Conservation (phyloP, 2,113 vertebrate species). For the Peromyscus leucopus region DNA sequence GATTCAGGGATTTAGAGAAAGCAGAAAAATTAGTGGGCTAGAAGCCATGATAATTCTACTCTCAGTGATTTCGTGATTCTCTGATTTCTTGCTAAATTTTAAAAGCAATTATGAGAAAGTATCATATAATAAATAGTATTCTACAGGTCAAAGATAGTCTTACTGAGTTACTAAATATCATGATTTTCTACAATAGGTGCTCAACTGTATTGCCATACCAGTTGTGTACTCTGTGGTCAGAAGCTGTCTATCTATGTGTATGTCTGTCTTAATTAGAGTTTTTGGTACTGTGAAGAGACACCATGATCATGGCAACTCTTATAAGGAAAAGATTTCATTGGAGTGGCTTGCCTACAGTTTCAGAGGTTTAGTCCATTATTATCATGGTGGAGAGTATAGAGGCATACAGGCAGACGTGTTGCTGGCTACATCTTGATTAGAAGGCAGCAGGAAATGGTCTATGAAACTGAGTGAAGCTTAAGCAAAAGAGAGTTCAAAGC, state of each 20-base stretch:
- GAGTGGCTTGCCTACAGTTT: too few relatives aligned
- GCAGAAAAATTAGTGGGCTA: neutral
- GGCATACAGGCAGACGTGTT: too few relatives aligned
- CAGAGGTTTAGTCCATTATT: too few relatives aligned
- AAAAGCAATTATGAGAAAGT: neutral
- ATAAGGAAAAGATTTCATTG: too few relatives aligned
- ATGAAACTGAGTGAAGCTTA: too few relatives aligned
- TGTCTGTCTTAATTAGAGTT: too few relatives aligned
- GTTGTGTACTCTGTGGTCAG: neutral
- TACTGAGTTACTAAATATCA: neutral
- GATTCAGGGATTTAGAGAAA: neutral
- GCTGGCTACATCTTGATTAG: neutral
- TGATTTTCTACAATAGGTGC: neutral
- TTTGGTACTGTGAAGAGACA: too few relatives aligned
- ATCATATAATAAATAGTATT: neutral
- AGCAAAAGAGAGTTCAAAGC: too few relatives aligned
- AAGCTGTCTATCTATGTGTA: neutral
- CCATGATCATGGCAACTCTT: too few relatives aligned
- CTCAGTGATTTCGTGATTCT: conserved; percentile 31
- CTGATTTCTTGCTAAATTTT: neutral
- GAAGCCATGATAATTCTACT: neutral
- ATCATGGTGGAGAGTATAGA: too few relatives aligned
- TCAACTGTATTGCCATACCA: neutral
- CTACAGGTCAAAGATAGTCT: neutral
- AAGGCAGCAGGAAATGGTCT: too few relatives aligned